Conservation (phyloP, 2,888 invertebrate genomes). For the Pristionchus maxplancki region DNA sequence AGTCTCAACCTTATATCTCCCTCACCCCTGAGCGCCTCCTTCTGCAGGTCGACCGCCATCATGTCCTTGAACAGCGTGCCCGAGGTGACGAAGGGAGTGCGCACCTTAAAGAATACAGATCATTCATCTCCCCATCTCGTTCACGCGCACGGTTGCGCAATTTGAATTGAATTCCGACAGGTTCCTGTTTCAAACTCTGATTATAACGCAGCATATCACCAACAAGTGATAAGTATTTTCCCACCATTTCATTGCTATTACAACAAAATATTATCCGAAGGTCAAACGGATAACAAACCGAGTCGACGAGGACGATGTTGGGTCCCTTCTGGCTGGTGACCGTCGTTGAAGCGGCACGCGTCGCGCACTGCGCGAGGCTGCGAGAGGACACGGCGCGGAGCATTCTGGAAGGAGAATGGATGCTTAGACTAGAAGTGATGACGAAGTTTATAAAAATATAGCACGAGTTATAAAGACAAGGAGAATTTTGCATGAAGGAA, state of each 20-base stretch:
- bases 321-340: conserved; percentile 55
- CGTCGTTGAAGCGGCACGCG: conserved; percentile 25
- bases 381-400: conserved; percentile 46
- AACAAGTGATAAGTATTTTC: too few species aligned
- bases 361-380: background rate
- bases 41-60: conserved; percentile 96
- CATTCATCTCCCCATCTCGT: too few species aligned
- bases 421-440: too few species aligned
- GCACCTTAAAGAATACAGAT: conserved; percentile 75
- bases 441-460: too few species aligned
- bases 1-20: background rate
- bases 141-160: too few species aligned
- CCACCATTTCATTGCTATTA: too few species aligned
- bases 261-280: too few species aligned
- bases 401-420: background rate
- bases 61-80: conserved; percentile 93
- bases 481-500: background rate
- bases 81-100: conserved; percentile 94
- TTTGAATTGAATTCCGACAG: background rate
- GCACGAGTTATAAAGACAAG: too few species aligned
- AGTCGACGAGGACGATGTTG: conserved; percentile 76
- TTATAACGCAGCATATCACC: background rate
- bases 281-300: too few species aligned
- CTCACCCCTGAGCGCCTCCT: conserved; percentile 86
- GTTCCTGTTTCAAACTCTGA: background rate